Evolutionary conservation across 2,797 vertebrate species (phyloP).

Genomic region (Ceyx erithaca): DNA sequence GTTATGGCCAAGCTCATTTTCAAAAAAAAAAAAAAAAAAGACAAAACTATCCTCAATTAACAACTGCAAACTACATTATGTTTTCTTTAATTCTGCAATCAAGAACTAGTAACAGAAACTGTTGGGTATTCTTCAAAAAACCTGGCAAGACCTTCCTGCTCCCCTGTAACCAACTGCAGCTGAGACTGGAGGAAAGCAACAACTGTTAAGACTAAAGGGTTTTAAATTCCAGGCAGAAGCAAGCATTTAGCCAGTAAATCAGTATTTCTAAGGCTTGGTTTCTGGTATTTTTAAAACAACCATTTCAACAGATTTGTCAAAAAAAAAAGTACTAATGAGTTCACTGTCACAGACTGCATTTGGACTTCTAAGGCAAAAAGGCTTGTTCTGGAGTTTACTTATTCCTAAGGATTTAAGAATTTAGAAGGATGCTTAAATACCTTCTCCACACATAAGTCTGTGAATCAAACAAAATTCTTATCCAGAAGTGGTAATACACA

Average conservation of each 20-base stretch:
- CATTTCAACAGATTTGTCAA: neutral
- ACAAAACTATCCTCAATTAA: neutral
- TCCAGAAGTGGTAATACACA: neutral
- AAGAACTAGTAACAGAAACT: neutral
- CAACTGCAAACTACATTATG: neutral
- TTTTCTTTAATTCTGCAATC: neutral
- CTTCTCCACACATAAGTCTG: neutral
- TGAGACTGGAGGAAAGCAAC: neutral
- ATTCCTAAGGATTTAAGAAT: neutral
- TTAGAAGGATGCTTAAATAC: neutral
- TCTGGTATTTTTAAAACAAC: fast-evolving
- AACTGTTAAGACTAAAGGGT: neutral
- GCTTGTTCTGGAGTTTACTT: neutral
- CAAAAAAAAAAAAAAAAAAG: neutral
- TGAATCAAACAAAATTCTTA: neutral
- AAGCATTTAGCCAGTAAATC: neutral
- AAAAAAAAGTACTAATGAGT: neutral
- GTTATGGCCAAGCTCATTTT: neutral
- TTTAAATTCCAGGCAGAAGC: neutral
- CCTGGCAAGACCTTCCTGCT: neutral
- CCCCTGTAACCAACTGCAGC: neutral
- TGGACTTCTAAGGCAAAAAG: neutral
- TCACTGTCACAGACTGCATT: neutral
- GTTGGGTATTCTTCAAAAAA: neutral
- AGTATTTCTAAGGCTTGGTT: neutral